A percentile compares a stretch with the other conserved stretches of the same genome.
phyloP scores from a whole-genome alignment of 1,140 invertebrate genomes.

The Diorhabda carinulata region DNA sequence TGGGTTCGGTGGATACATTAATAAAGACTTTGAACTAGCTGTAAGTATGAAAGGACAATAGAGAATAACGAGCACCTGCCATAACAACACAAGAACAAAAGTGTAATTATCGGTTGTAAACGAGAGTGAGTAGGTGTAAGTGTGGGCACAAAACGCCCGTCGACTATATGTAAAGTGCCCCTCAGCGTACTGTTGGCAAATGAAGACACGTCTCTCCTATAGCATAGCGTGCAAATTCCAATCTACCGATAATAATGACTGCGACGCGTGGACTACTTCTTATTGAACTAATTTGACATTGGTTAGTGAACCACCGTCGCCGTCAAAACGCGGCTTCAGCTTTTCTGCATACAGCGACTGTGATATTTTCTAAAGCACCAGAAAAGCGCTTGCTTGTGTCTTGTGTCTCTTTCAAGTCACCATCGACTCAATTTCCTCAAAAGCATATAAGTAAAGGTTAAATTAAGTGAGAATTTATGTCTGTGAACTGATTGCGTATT shows the following conservation, averaged over 20 bases:
- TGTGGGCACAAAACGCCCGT: constrained; percentile 9
- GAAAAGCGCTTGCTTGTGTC: constrained; percentile 15
- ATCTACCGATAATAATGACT: constrained; percentile 45
- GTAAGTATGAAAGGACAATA: background rate
- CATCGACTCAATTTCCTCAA: background rate
- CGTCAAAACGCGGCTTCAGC: constrained; percentile 34
- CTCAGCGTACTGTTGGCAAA: constrained; percentile 33
- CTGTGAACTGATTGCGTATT: too few relatives aligned
- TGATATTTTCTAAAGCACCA: constrained; percentile 29
- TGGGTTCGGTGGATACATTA: background rate
- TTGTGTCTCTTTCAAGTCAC: background rate
- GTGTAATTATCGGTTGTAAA: constrained; percentile 21
- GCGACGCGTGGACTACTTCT: constrained; percentile 45
- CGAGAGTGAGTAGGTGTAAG: constrained; percentile 16
- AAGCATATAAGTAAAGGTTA: background rate
- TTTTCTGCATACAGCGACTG: constrained; percentile 24
- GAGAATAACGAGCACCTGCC: background rate
- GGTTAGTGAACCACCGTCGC: constrained; percentile 35
- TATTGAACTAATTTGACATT: constrained; percentile 46
- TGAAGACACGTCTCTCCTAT: constrained; percentile 38
- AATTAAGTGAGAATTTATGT: too few relatives aligned
- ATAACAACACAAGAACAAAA: constrained; percentile 9
- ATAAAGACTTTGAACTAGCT: background rate
- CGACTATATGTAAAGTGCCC: constrained; percentile 30
- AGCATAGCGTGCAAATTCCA: constrained; percentile 40